Base-by-base conservation (phyloP, 2,113 vertebrate species). In the Gopherus evgoodei region DNA sequence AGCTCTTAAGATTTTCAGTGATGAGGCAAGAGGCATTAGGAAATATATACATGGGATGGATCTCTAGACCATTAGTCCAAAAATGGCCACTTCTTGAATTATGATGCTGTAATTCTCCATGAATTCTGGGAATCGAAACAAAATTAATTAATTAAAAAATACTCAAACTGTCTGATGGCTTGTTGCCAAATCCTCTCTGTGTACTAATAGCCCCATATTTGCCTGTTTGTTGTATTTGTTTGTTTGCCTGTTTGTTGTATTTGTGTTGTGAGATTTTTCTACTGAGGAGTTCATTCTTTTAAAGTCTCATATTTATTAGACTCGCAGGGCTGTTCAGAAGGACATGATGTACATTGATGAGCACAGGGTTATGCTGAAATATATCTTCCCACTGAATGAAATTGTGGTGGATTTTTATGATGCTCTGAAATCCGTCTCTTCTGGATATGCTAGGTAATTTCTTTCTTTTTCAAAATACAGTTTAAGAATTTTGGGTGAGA, bases 341-440 rank as follows among this genome's bases (percentile, higher is more conserved):
- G 99, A 99, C 97, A 98, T 99, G 98, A 35, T 99, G 79, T 99
- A 99, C 95, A 99, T 99, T 65, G 99, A 99, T 95, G 99, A 99
- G 65, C 98, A 98, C 76, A 98, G 99, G 76, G 98, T 99, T 91
- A 99, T 99, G 98, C 98, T 99, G 98, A 99, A 99, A 93, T 99
- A 99, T 92, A 96, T 99, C 86, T 99, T 99, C 78, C 99, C 99
- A 84, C 97, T 99, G 83, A 99, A 99, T 98, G 99, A 99, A 98
- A 98, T 99, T 11, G 99, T 99, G 65, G 98, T 99, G 80, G 99
- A 99, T 98, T 99, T 99, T 97, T 99, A 99, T 79, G 99, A 99
- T 92, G 96, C 98, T 65, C 98, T 99, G 44, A 99, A 99, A 96
- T 99, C 99, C 6, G 62, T 99, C 62, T 99, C 99, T 47, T 99